Base-by-base conservation (phyloP, 2,113 vertebrate genomes). In the Orycteropus afer region DNA sequence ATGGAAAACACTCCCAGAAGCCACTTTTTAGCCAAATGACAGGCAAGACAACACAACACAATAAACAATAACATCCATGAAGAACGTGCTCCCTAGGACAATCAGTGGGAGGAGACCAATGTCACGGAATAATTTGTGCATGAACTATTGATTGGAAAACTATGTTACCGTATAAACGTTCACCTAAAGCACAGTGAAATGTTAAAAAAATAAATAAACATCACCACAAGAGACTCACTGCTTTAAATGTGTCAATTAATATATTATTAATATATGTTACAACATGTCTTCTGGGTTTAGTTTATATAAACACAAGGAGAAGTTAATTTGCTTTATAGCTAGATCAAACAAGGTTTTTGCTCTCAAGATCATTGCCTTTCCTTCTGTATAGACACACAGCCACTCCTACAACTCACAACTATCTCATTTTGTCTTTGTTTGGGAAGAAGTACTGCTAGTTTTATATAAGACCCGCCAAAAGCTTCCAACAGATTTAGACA, bases 401-500 rank as follows among this genome's bases (percentile, higher is more conserved):
- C 80, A n/a, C 59, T 96, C 29, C 74, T 49, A 88, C 22, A 40
- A 25, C 18, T 47, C 12, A 51, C 27, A 20, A 0, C 3, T 17
- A 13, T 53, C 93, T 86, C 86, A 88, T 97, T 94, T 97, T 79
- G 74, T 95, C 47, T 97, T 97, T 91, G 73, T 89, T 92, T 93
- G 40, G 86, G 51, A 80, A 53, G 84, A 74, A 90, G 27, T 32
- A 32, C 55, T 90, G 79, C 80, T 67, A 65, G 86, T 94, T 98
- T 97, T 97, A 93, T 97, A 76, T 96, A 91, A 97, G 80, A 93
- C 61, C 96, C 93, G 51, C 69, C 89, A 67, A 88, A 94, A 80
- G 95, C 97, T 93, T 97, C 97, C 98, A 97, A 96, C 81, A 93
- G 96, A 98, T 97, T 97, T 97, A 97, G 86, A 97, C 90, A 76